Evolutionary conservation across 2,888 invertebrate species (phyloP), one percentile per base, ranked within the genome.

Genomic region (Eristalis pertinax): DNA sequence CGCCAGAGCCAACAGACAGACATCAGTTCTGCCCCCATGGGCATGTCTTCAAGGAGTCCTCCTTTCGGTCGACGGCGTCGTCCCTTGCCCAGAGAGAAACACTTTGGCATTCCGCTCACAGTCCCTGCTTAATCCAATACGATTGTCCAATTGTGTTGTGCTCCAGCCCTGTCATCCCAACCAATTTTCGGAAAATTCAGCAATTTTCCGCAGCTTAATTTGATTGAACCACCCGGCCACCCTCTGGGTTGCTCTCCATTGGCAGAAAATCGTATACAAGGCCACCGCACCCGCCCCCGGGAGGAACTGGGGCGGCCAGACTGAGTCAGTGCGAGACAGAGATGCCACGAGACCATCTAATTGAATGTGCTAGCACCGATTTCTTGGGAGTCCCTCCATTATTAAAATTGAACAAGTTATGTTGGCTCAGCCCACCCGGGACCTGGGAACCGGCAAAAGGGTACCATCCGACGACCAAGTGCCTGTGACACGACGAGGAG

Each of bases 141-240:
- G 74, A 82, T 78, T 83, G 86, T 75, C 83, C 86, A 83, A 83
- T 78, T 86, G 82, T 82, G 84, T 76, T 63, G 67, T 63, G 63
- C 76, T 78, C 35, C 77, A 38, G 73, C 77, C 62, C 77, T 85
- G 77, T 77, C 85, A 85, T 81, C 76, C 68, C 35, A 64, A 69
- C 60, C 78, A 70, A 83, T 83, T 86, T 83, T 74, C 74, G 69
- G 78, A 86, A 82, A 82, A 86, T 72, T 86, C 86, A 69, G 82
- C 82, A 86, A 86, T 86, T 83, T 86, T 86, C 86, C 83, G 78
- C 86, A 86, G 78, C 83, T 83, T 86, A 86, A 86, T 86, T 86
- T 86, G 77, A 86, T 86, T 86, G 82, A 50, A 38, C 24, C 22
- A 65, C n/a, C 50, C 41, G 0, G 8, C n/a, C 64, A 15, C 43